Evolutionary conservation across 2,888 invertebrate genomes (phyloP).

Genomic region (Dasysyrphus albostriatus): DNA sequence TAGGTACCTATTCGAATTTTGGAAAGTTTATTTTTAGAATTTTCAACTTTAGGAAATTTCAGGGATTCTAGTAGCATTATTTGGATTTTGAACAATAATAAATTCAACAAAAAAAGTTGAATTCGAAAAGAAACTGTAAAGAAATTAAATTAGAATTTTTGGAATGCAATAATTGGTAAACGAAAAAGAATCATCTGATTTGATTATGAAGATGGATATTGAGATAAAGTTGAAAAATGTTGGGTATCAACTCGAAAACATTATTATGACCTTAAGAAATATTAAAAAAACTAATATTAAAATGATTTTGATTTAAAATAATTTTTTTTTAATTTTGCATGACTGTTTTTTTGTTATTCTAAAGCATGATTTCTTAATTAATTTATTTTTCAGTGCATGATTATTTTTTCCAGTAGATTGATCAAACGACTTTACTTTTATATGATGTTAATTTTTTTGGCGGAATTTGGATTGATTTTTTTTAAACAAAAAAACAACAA

Average conservation of each 20-base stretch:
- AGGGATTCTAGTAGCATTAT: background rate
- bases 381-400: conserved; percentile 40
- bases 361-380: conserved; percentile 39
- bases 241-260: background rate
- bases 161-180: too few species aligned
- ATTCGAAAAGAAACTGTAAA: too few species aligned
- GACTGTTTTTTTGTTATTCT: background rate
- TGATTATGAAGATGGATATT: background rate
- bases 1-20: too few species aligned
- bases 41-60: background rate
- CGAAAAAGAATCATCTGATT: too few species aligned
- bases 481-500: conserved; percentile 10
- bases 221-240: background rate
- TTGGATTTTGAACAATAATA: background rate
- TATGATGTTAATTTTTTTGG: conserved; percentile 27
- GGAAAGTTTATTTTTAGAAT: too few species aligned
- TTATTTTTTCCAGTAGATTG: conserved; percentile 43
- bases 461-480: conserved; percentile 46
- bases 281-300: background rate
- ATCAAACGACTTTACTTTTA: conserved; percentile 64
- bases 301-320: background rate
- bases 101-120: background rate
- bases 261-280: background rate
- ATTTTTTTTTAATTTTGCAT: conserved; percentile 20
- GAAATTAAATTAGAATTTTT: too few species aligned